Base-by-base conservation (phyloP, 2,113 vertebrate species). In the Pygoscelis antarcticus region DNA sequence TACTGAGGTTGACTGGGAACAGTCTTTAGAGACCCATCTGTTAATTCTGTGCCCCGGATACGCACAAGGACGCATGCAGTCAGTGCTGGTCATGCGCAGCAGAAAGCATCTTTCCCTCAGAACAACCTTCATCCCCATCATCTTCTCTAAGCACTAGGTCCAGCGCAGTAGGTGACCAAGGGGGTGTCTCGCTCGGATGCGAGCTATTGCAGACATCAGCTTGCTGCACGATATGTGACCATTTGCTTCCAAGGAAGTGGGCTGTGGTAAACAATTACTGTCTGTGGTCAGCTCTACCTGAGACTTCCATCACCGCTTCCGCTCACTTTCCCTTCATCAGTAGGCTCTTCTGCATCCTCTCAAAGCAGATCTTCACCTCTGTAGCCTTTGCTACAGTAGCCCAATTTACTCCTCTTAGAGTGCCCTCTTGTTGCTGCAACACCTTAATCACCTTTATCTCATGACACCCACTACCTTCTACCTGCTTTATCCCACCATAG, bases 41-140 rank as follows among this genome's bases (percentile, higher is more conserved):
- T 49, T 13, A 49, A 32, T 88, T 60, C 11, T 11, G 13, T 25
- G 60, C 38, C 17, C 7, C 22, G 8, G 10, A 6, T 22, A 9
- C 0, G 1, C 51, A 26, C 3, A 27, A 2, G 11, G 40, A 27
- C 52, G 34, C 3, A 2, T 34, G 17, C 46, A 27, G 21, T 36
- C 34, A 10, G 22, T 26, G 57, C 34, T 68, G 58, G 19, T 58
- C 36, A 13, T 1, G 12, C 5, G 8, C 36, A 20, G 10, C 25
- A 10, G 34, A 38, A 68, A 25, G 32, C 49, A 17, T 36, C 21
- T 66, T 65, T 65, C 16, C 29, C 38, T 79, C 8, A 1, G 18
- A 29, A 9, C 7, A 61, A 7, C 36, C 25, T 62, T 46, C 32
- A 11, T 23, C 19, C 13, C 25, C 3, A 0, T 61, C 11, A 10